A percentile compares a stretch with the other conserved stretches of the same genome.
phyloP scores from a whole-genome alignment of 2,888 invertebrate genomes.

The Cryptosula pallasiana region DNA sequence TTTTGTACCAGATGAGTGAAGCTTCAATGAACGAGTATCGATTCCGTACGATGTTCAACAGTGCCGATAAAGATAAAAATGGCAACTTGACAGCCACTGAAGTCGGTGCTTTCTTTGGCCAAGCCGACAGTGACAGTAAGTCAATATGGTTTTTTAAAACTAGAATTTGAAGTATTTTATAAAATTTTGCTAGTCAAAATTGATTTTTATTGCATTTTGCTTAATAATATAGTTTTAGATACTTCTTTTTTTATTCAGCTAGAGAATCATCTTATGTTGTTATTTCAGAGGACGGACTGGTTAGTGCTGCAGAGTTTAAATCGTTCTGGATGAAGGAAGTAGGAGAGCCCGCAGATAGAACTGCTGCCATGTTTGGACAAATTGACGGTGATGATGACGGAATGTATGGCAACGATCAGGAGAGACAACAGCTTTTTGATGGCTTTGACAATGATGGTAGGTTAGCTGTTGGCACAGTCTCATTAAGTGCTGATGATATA shows the following conservation, averaged over 20 bases:
- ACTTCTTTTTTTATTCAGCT: too few relatives aligned
- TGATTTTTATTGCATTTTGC: too few relatives aligned
- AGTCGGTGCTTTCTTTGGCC: neutral
- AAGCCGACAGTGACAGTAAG: neutral
- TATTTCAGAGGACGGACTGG: slow-evolving; percentile 16
- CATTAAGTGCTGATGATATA: too few relatives aligned
- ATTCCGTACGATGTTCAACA: too few relatives aligned
- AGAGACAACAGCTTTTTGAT: neutral
- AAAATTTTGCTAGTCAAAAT: too few relatives aligned
- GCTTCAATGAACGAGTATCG: neutral
- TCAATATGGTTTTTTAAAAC: too few relatives aligned
- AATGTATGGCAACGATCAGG: neutral
- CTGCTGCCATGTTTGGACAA: neutral
- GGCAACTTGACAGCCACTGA: neutral
- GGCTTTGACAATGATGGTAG: neutral
- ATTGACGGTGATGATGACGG: neutral
- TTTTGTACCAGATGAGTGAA: neutral
- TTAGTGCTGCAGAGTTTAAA: slow-evolving; percentile 2
- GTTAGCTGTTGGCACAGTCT: too few relatives aligned
- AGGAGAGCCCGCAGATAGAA: neutral
- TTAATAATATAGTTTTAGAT: too few relatives aligned
- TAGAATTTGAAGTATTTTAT: too few relatives aligned
- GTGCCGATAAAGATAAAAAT: neutral
- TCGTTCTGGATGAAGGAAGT: neutral
- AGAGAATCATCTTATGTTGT: too few relatives aligned